A percentile compares a stretch with the other conserved stretches of the same genome.
Evolutionary conservation across 2,888 invertebrate species (phyloP).

Genomic region (Gryllus longicercus): DNA sequence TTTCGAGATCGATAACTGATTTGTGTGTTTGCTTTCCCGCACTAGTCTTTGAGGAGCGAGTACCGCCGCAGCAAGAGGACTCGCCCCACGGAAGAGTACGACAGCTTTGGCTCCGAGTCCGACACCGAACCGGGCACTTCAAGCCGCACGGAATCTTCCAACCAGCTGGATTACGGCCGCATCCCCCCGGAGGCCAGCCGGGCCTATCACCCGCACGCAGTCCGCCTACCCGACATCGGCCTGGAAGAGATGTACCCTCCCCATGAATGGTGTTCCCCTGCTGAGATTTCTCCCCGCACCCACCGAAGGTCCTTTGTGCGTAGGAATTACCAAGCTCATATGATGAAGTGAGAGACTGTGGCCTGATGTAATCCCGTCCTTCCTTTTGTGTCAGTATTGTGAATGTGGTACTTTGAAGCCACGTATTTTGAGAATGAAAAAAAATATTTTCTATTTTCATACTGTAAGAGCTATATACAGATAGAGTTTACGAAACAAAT

Average conservation of each 20-base stretch:
- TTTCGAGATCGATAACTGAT: too few species aligned
- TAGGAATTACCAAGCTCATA: conserved; percentile 34
- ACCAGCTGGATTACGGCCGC: conserved; percentile 37
- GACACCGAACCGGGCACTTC: conserved; percentile 39
- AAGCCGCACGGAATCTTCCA: conserved; percentile 39
- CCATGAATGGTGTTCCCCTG: conserved; percentile 37
- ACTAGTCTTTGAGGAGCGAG: conserved; percentile 33
- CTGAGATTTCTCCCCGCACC: conserved; percentile 34
- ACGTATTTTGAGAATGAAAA: too few species aligned
- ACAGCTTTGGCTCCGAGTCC: conserved; percentile 38
- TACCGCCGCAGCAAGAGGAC: conserved; percentile 35
- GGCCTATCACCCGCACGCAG: conserved; percentile 28
- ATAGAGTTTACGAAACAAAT: too few species aligned
- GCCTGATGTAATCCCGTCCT: too few species aligned
- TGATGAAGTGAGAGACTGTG: conserved; percentile 29
- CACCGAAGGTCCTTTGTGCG: conserved; percentile 32
- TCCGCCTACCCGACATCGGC: conserved; percentile 25
- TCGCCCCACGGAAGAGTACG: conserved; percentile 36
- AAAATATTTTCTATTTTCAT: too few species aligned
- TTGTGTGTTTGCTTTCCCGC: neutral
- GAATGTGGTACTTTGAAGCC: too few species aligned
- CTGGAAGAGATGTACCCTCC: conserved; percentile 28
- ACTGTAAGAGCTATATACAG: too few species aligned
- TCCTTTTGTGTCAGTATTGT: too few species aligned
- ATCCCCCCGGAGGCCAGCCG: conserved; percentile 22